Percentiles rank a stretch among this genome's conserved stretches.
Conservation (phyloP, 2,797 vertebrate species). For the Dendrocincla fuliginosa region DNA sequence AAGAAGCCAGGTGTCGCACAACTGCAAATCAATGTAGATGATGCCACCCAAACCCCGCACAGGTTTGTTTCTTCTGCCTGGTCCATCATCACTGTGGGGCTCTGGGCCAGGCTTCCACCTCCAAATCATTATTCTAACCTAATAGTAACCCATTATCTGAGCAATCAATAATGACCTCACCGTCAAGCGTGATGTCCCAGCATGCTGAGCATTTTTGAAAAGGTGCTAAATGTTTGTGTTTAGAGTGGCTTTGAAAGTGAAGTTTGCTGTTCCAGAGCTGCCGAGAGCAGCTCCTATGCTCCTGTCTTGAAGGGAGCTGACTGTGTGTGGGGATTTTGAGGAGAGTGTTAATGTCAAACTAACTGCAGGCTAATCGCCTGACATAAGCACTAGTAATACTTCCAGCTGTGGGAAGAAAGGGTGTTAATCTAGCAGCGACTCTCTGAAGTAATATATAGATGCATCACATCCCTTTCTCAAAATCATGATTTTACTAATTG, state of each 20-base stretch:
- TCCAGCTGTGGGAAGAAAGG: neutral
- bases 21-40: neutral
- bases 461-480: neutral
- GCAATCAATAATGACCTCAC: neutral
- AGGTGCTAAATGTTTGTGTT: neutral
- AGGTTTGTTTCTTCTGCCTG: neutral
- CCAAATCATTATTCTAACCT: neutral
- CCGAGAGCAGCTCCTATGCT: neutral
- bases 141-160: neutral
- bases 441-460: neutral
- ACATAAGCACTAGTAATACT: neutral
- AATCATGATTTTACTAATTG: neutral
- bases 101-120: neutral
- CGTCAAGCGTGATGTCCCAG: neutral
- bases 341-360: neutral
- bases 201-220: neutral
- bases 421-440: neutral
- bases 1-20: neutral
- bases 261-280: neutral
- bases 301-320: neutral
- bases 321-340: neutral
- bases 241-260: neutral
- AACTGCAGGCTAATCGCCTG: neutral
- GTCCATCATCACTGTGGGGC: neutral
- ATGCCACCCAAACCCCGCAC: neutral